Evolutionary conservation across 2,113 vertebrate species (phyloP).

Genomic region (Calyptomena viridis): DNA sequence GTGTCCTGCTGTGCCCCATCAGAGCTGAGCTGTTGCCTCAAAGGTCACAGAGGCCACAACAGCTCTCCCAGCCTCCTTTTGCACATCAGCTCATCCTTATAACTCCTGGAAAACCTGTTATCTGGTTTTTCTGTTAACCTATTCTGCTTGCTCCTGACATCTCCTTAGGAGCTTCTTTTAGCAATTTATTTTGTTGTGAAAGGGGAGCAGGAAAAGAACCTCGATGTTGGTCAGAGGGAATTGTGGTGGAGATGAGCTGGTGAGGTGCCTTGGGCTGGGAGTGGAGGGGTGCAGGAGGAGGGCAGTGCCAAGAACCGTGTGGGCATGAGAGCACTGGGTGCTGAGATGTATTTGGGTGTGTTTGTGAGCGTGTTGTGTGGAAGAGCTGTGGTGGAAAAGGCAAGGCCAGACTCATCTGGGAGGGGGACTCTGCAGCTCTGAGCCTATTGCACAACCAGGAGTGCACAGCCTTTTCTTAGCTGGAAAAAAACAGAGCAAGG

Average conservation of each 20-base stretch:
- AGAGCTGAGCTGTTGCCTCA: background rate
- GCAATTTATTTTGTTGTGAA: background rate
- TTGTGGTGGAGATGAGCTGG: background rate
- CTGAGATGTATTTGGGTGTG: rapidly evolving
- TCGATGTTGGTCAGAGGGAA: rapidly evolving
- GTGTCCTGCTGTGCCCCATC: rapidly evolving
- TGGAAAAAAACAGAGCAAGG: background rate
- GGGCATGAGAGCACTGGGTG: background rate
- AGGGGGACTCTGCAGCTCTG: background rate
- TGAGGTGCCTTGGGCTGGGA: background rate
- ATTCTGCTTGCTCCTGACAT: background rate
- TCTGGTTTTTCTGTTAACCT: too few relatives aligned
- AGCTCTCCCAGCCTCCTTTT: background rate
- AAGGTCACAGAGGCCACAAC: rapidly evolving
- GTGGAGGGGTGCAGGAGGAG: background rate
- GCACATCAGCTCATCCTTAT: rapidly evolving
- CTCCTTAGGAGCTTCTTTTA: background rate
- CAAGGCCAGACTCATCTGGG: background rate
- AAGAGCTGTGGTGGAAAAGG: background rate
- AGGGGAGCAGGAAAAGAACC: background rate
- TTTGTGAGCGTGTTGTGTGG: rapidly evolving
- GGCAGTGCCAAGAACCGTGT: rapidly evolving
- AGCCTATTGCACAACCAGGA: background rate
- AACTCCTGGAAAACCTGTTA: background rate
- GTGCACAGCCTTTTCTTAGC: background rate